Evolutionary conservation across 2,888 invertebrate species (phyloP), one percentile per base, ranked within the genome.

Genomic region (Zeuzera pyrina): DNA sequence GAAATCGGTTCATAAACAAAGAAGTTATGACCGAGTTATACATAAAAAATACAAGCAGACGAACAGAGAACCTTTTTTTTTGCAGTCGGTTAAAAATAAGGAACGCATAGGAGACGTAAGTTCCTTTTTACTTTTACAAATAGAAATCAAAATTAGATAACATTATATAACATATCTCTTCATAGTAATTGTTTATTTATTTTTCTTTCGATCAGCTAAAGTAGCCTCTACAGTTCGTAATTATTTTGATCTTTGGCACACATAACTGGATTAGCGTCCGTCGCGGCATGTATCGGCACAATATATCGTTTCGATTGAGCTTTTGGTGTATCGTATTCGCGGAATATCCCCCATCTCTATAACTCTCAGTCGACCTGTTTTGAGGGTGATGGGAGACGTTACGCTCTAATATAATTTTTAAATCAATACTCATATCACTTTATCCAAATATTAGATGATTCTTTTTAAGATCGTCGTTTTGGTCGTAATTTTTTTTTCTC

Each of bases 271-370:
- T 79, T 77, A 78, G 65, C 63, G 67, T 58, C 56, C 57, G 52
- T 58, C 60, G 58, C 56, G 53, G 57, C 57, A 63, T 62, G 60
- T 67, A 72, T 67, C 68, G 56, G 50, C 48, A 64, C 68, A 69
- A 78, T 79, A 74, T 71, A 76, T 78, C 70, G 73, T 63, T 69
- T 62, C 72, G 72, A 78, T 74, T 76, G 77, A 77, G 76, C 72
- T 74, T 77, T 77, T 70, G 69, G 68, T 70, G 70, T 74, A 79
- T 77, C 76, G n/a, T n/a, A 68, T 76, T 69, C 65, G 60, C 59
- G 60, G 57, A 59, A 66, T 69, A 66, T 57, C 51, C 43, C 44
- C 45, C 46, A 40, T 42, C 45, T 45, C 38, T 39, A 40, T 24
- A 28, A 28, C 28, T 28, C 8, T 13, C 28, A 14, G 15, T 28